Base-by-base conservation (phyloP, 2,888 invertebrate species). In the Nymphalis c-album region DNA sequence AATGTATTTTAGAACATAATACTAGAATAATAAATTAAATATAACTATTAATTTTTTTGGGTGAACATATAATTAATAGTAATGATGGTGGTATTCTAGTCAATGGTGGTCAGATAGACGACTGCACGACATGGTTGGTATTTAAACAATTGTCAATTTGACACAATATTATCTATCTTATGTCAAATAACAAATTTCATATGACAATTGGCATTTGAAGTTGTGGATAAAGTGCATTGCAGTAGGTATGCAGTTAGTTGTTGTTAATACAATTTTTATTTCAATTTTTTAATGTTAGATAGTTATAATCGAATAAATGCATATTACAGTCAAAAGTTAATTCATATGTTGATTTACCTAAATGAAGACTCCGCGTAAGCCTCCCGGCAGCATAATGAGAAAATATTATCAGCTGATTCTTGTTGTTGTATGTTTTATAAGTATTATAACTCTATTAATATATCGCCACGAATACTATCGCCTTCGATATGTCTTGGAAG, bases 401-500 rank as follows among this genome's bases (percentile, higher is more conserved):
- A 97, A 97, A 89, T 97, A 97, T 85, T 96, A 96, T 78, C 97
- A 96, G 85, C 93, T 97, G 59, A 88, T 95, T 63, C 92, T 97
- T 63, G 88, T 96, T 63, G 86, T 96, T 18, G 91, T 95, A 63
- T 96, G 97, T 64, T 86, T 94, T 73, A 83, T 96, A 47, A 97
- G 97, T 84, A 91, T 97, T 47, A 90, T 95, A 18, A 94, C 96
- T 17, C 93, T 97, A 72, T 89, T 97, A 26, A 94, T 97, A 79
- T 97, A 97, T 83, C 95, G 97, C 71, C 96, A 96, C 77, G 97
- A 97, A 84, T 97, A 97, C 80, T 96, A 96, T 82, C 94, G 95
- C 57, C 88, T 97, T 0, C 94, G 96, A 73, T 96, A 96, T 86
- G 96, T 97, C 0, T 85, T 97, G 17, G 96, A 96, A 88, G 97